A percentile compares a stretch with the other conserved stretches of the same genome.
Evolutionary conservation across 2,113 vertebrate species (phyloP).

Genomic region (Tiliqua scincoides): DNA sequence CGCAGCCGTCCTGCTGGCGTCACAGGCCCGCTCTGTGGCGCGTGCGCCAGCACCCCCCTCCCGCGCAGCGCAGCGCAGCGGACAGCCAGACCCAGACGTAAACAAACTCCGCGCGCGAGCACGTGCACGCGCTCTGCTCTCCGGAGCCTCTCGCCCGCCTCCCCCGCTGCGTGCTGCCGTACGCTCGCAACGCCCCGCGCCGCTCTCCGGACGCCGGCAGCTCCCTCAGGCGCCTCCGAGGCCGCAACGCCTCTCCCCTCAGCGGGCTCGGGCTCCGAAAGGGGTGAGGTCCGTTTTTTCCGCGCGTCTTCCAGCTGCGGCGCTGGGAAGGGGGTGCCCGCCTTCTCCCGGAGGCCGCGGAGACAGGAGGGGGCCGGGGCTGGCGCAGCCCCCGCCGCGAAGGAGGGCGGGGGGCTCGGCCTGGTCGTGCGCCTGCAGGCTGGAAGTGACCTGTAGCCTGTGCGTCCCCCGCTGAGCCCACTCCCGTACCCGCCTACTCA

Average conservation of each 20-base stretch:
- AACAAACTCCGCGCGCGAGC: slow-evolving; percentile 52
- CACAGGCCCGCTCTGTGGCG: not conserved
- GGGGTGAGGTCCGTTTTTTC: not conserved
- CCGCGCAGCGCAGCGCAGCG: not conserved
- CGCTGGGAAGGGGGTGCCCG: not conserved
- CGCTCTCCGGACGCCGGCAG: not conserved
- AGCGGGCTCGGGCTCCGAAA: not conserved
- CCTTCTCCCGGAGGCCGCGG: not conserved
- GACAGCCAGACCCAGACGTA: slow-evolving; percentile 28
- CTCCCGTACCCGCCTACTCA: too few species aligned
- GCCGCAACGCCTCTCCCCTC: too few species aligned
- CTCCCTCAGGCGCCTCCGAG: too few species aligned
- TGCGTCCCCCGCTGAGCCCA: too few species aligned
- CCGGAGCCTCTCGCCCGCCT: slow-evolving; percentile 1
- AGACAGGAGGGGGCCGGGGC: not conserved
- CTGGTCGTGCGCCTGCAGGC: not conserved
- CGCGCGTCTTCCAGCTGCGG: not conserved
- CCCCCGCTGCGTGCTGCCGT: not conserved
- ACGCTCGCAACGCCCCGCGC: slow-evolving; percentile 32
- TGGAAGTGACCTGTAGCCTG: not conserved
- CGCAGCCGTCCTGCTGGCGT: not conserved
- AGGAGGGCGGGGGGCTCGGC: not conserved
- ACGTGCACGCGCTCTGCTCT: not conserved
- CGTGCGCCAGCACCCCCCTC: slow-evolving; percentile 22
- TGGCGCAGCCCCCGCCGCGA: not conserved